phyloP scores from a whole-genome alignment of 2,113 vertebrate genomes.

The Desmodus rotundus region DNA sequence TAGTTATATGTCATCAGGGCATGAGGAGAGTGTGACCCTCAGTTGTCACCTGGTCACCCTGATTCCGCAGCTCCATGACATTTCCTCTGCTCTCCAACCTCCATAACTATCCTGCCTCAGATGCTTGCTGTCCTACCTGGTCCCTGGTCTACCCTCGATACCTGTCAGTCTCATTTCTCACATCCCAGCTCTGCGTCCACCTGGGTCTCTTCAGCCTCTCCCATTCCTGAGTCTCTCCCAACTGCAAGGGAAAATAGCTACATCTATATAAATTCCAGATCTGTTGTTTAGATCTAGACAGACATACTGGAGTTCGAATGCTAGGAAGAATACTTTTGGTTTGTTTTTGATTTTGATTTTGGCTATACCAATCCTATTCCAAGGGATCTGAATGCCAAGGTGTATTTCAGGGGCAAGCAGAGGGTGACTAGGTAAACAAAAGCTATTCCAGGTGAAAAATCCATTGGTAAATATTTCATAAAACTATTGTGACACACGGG shows the following conservation, averaged over 20 bases:
- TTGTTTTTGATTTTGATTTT: not conserved
- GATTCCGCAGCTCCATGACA: not conserved
- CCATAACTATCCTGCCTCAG: not conserved
- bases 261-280: not conserved
- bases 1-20: not conserved
- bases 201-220: not conserved
- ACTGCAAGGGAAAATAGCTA: not conserved
- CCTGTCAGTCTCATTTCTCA: not conserved
- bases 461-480: not conserved
- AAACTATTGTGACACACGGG: not conserved
- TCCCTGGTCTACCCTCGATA: not conserved
- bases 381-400: not conserved
- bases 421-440: not conserved
- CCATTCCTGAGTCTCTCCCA: not conserved
- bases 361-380: not conserved
- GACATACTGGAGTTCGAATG: not conserved
- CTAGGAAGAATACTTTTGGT: not conserved
- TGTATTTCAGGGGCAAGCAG: not conserved
- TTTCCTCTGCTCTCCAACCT: not conserved
- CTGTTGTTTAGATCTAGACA: not conserved
- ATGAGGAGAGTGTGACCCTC: not conserved
- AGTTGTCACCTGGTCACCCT: not conserved
- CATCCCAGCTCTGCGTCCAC: not conserved
- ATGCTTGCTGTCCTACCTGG: not conserved
- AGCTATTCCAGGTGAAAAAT: not conserved